A percentile compares a stretch with the other conserved stretches of the same genome.
Evolutionary conservation across 2,888 invertebrate genomes (phyloP).

Genomic region (Hypolimnas misippus): DNA sequence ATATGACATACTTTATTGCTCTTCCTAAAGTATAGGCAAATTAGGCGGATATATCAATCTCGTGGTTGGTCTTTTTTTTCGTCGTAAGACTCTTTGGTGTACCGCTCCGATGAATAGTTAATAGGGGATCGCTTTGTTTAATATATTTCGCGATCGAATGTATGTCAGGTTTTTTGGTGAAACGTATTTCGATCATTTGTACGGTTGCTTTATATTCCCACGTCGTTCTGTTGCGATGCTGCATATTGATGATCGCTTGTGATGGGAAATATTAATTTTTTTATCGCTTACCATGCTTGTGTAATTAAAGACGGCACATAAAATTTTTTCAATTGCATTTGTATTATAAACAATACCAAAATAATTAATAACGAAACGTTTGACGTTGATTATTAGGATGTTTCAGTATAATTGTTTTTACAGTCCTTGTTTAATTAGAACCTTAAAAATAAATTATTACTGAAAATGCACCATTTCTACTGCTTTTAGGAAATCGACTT

Average conservation of each 20-base stretch:
- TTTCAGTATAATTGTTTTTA: too few species aligned
- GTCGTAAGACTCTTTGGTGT: conserved; percentile 53
- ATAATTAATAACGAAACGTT: too few species aligned
- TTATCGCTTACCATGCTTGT: too few species aligned
- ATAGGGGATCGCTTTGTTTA: conserved; percentile 46
- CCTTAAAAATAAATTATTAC: too few species aligned
- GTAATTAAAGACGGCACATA: too few species aligned
- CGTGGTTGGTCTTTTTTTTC: conserved; percentile 57
- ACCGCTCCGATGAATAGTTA: conserved; percentile 64
- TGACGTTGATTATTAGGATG: too few species aligned
- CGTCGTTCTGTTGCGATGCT: conserved; percentile 8
- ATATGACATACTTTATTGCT: conserved; percentile 81
- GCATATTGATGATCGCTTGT: conserved; percentile 12
- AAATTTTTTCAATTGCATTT: too few species aligned
- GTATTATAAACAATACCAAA: too few species aligned
- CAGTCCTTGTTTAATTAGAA: too few species aligned
- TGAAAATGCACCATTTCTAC: too few species aligned
- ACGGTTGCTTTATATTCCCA: conserved; percentile 10
- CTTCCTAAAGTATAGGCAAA: conserved; percentile 69
- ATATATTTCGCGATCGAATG: conserved; percentile 49
- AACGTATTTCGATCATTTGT: conserved; percentile 19
- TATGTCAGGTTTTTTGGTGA: conserved; percentile 33
- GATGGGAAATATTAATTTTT: neutral
- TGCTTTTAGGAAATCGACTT: too few species aligned
- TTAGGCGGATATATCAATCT: conserved; percentile 83